Base-by-base conservation (phyloP, 1,140 invertebrate species). In the Nasonia giraulti region DNA sequence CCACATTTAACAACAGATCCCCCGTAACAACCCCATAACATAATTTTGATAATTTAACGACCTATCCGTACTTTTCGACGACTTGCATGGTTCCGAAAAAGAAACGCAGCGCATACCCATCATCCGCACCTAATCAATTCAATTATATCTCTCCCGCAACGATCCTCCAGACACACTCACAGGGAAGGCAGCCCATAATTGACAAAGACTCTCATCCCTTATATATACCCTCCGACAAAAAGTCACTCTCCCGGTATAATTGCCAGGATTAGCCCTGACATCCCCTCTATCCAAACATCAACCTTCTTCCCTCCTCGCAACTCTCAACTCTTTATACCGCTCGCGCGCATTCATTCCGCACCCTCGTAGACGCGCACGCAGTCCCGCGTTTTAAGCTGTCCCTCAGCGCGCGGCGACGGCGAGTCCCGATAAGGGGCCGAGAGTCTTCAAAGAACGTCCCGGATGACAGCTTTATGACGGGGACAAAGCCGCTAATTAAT, bases 401-500 rank as follows among this genome's bases (percentile, higher is more conserved):
- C 69, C 20, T 50, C 71, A 5, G 1, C 40, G 14, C 40, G 6
- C 40, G 12, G 11, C 71, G 40, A 44, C 40, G 40, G 31, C 27
- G 1, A 0, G 12, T 6, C 23, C 7, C 55, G 74, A 83, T 77
- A 77, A 83, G 82, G 33, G 7, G 14, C 23, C 2, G 62, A 23
- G 76, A 4, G 27, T 44, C 40, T 82, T 40, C 62, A 84, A 78
- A 84, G 71, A 31, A 31, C 83, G 44, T 81, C 69, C 75, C 47
- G 55, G 66, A 73, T 44, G 83, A 75, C 83, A 80, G 83, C 77
- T 75, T 80, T 75, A 75, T n/a, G 78, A 80, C 68, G 66, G 47
- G 6, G 17, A 80, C 83, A 78, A 82, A 82, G 84, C 79, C 80
- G 79, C 73, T 85, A 85, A 85, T 85, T 85, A 85, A 85, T 85